Evolutionary conservation across 2,113 vertebrate genomes (phyloP).

Genomic region (Oncorhynchus keta): DNA sequence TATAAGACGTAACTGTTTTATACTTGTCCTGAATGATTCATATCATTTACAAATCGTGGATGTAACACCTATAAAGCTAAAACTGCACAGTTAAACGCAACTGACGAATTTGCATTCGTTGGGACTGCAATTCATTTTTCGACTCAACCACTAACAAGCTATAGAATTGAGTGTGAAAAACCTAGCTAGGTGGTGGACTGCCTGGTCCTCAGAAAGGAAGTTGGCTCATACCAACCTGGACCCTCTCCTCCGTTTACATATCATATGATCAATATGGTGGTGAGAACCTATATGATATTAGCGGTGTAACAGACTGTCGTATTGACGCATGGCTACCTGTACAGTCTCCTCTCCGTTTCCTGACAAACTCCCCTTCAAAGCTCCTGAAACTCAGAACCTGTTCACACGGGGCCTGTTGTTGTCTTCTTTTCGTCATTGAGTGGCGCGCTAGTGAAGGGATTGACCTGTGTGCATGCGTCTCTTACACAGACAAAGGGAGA

Average conservation of each 20-base stretch:
- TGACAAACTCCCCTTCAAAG: conserved; percentile 43
- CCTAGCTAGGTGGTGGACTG: conserved; percentile 57
- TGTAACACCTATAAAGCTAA: too few relatives aligned
- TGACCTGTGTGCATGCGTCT: conserved; percentile 54
- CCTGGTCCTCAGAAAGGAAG: conserved; percentile 60
- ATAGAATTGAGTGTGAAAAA: conserved; percentile 41
- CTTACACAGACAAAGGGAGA: conserved; percentile 37
- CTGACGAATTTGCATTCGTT: too few relatives aligned
- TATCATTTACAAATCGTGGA: too few relatives aligned
- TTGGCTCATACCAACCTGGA: conserved; percentile 59
- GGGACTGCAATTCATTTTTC: too few relatives aligned
- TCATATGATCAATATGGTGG: conserved; percentile 67
- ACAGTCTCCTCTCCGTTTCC: conserved; percentile 60
- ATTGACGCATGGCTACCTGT: conserved; percentile 66
- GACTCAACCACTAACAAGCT: too few relatives aligned
- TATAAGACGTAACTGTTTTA: too few relatives aligned
- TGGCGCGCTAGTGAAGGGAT: conserved; percentile 35
- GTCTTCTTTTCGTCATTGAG: conserved; percentile 14
- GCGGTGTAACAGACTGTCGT: conserved; percentile 50
- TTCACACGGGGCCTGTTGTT: conserved; percentile 36
- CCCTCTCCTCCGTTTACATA: conserved; percentile 63
- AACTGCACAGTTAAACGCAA: too few relatives aligned
- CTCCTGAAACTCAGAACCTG: conserved; percentile 50
- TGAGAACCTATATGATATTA: conserved; percentile 64
- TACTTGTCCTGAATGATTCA: too few relatives aligned